Base-by-base conservation (phyloP, 2,113 vertebrate species). In the Telmatochromis bifrenatus region DNA sequence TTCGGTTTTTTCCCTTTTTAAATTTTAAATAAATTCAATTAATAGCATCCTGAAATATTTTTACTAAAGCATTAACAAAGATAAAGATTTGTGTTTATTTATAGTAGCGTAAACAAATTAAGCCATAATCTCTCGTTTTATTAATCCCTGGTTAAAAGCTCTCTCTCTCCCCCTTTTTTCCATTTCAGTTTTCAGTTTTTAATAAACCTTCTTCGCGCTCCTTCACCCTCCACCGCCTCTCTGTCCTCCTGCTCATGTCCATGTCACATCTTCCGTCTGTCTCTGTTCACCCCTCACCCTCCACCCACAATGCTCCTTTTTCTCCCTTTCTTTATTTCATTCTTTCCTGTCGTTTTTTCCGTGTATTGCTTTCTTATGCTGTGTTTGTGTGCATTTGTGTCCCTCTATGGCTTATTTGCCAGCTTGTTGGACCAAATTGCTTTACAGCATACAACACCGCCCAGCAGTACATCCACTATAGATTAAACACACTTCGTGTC, bases 201-300 rank as follows among this genome's bases (percentile, higher is more conserved):
- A 87, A 82, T 84, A 87, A 92, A 75, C 62, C 87, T 81, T 21
- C 55, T 47, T 82, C 21, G 5, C 26, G 42, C 86, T 88, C 39
- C 79, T 89, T 91, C 80, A 87, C 90, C 62, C 89, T 93, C 58
- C 8, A 11, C 47, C 3, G 9, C 81, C 77, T 90, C 82, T 51
- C 28, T 82, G 15, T 84, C 23, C 37, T 68, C 68, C 75, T 54
- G 45, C 37, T 81, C 82, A 58, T 49, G 47, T 68, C 68, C 31
- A 37, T 79, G 55, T 79, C 55, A 35, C 19, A 53, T 21, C 33
- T 23, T n/a, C 13, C 26, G 0, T 47, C 35, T 19, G 7, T 60
- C 23, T 28, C 62, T 23, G 60, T 60, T 39, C 55, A 51, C 54
- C 80, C 26, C 26, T 85, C 75, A 8, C 54, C 53, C 81, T 75